Percentiles rank a stretch among this genome's conserved stretches.
Conservation (phyloP, 2,888 invertebrate species). For the Theristus sp. region DNA sequence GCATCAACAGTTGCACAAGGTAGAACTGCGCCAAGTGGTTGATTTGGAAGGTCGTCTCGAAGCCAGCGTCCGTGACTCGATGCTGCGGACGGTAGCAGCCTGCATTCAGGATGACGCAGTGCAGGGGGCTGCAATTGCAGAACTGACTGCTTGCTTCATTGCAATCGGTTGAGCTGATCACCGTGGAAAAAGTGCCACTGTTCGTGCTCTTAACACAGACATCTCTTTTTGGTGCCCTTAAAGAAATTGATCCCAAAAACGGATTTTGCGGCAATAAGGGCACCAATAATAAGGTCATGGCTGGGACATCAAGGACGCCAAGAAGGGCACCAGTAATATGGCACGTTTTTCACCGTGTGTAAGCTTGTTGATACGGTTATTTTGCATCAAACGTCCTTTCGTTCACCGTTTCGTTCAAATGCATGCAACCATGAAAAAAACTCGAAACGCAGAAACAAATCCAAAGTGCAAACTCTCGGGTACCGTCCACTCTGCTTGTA, state of each 20-base stretch:
- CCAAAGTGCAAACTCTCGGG: no score
- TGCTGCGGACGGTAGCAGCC: constrained; percentile 33
- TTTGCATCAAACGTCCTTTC: no score
- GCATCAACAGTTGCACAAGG: constrained; percentile 23
- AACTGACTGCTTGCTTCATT: not conserved
- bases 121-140: constrained; percentile 28
- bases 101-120: constrained; percentile 35
- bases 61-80: constrained; percentile 19
- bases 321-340: no score
- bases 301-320: no score
- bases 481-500: no score
- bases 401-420: no score
- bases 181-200: not conserved
- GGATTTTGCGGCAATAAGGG: no score
- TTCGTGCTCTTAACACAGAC: no score
- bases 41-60: constrained; percentile 13
- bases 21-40: constrained; percentile 32
- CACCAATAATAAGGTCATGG: no score
- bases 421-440: not conserved
- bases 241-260: not conserved
- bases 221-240: no score
- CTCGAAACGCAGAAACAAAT: not conserved
- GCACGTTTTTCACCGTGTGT: no score
- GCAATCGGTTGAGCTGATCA: not conserved
- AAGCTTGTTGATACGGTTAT: no score